A percentile compares a stretch with the other conserved stretches of the same genome.
Evolutionary conservation across 2,113 vertebrate genomes (phyloP).

Genomic region (Sceloporus tristichus): DNA sequence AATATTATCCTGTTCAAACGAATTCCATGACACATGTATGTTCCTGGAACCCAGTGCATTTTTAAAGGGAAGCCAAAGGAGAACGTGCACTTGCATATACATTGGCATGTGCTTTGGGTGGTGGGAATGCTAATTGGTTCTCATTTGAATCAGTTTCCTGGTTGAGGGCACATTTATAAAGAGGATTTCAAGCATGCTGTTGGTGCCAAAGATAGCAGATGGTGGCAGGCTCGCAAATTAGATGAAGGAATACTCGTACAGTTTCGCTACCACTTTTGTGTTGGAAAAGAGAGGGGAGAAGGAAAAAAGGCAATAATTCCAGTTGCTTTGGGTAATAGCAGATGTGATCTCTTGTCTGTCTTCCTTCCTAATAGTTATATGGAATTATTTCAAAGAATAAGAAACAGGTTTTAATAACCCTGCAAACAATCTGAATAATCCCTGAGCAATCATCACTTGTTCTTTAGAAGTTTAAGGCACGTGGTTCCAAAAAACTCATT

Average conservation of each 20-base stretch:
- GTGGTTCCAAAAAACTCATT: slow-evolving; percentile 43
- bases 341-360: slow-evolving; percentile 54
- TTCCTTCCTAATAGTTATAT: slow-evolving; percentile 62
- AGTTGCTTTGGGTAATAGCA: slow-evolving; percentile 67
- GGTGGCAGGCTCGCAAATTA: slow-evolving; percentile 69
- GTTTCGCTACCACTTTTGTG: slow-evolving; percentile 68
- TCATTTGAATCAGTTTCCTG: slow-evolving; percentile 65
- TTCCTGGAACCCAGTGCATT: slow-evolving; percentile 8
- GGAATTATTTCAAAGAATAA: slow-evolving; percentile 63
- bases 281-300: slow-evolving; percentile 42
- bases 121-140: slow-evolving; percentile 55
- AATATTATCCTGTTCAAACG: not conserved
- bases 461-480: slow-evolving; percentile 57
- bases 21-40: not conserved
- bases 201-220: slow-evolving; percentile 74
- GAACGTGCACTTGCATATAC: fast-evolving
- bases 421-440: slow-evolving; percentile 60
- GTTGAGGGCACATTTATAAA: slow-evolving; percentile 63
- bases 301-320: slow-evolving; percentile 57
- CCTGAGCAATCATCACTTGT: slow-evolving; percentile 14
- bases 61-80: slow-evolving; percentile 31
- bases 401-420: slow-evolving; percentile 56
- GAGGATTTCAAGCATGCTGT: slow-evolving; percentile 51
- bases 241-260: slow-evolving; percentile 68
- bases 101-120: slow-evolving; percentile 24